These are phyloP conservation scores for Corapipo altera DNA, from an alignment of 2,113 vertebrate genomes.

Conservation along the genomic window DNA sequence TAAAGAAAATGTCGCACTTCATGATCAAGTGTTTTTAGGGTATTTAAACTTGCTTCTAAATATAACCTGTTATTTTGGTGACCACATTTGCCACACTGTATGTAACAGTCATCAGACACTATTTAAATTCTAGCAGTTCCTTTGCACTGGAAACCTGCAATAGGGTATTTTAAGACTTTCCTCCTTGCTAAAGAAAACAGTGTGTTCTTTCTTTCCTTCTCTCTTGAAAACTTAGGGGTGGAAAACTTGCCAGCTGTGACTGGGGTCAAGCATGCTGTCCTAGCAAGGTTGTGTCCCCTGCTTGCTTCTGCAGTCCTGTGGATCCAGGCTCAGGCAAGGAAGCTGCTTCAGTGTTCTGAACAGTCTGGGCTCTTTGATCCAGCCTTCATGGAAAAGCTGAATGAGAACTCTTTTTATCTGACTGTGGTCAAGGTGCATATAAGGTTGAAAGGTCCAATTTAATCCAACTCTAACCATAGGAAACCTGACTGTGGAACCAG, in stretches of 20 bases:
- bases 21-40: not conserved
- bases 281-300: fast-evolving
- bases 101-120: not conserved
- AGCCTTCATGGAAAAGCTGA: not conserved
- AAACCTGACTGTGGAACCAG: not conserved
- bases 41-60: not conserved
- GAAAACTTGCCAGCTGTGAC: not conserved
- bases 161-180: not conserved
- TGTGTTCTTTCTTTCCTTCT: not conserved
- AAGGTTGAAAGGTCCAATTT: not conserved
- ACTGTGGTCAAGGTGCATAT: fast-evolving
- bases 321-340: not conserved
- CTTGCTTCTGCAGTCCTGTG: no score
- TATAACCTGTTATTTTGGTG: not conserved
- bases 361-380: no score
- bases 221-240: not conserved
- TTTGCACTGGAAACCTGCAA: not conserved
- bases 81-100: not conserved
- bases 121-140: not conserved
- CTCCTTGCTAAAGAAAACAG: not conserved
- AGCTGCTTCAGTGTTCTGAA: fast-evolving
- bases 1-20: not conserved
- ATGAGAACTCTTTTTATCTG: not conserved
- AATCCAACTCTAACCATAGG: not conserved
- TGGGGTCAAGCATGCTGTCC: not conserved